These are phyloP conservation scores for Odobenus rosmarus DNA, from an alignment of 2,113 vertebrate species.

Conservation along the genomic window DNA sequence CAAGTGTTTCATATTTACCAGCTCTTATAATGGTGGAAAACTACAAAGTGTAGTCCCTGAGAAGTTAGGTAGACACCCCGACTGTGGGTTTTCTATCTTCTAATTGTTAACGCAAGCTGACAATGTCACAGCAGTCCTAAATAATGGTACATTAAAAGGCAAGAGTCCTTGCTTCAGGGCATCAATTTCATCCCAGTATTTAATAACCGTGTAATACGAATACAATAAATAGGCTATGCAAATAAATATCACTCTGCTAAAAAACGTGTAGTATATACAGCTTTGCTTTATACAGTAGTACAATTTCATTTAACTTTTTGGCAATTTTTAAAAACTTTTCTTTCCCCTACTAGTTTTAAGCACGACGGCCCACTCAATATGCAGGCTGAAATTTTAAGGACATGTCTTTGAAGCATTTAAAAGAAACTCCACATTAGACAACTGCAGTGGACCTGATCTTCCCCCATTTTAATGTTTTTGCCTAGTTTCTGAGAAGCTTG, in stretches of 20 bases:
- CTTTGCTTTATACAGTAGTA: constrained; percentile 83
- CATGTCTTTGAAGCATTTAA: constrained; percentile 60
- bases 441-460: neutral
- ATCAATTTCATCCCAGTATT: constrained; percentile 77
- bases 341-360: constrained; percentile 72
- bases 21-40: constrained; percentile 82
- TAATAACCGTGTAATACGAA: constrained; percentile 79
- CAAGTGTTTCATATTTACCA: constrained; percentile 87
- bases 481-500: neutral
- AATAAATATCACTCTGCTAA: constrained; percentile 89
- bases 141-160: constrained; percentile 64
- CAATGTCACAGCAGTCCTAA: constrained; percentile 69
- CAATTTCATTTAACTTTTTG: constrained; percentile 72
- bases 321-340: constrained; percentile 66
- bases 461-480: neutral
- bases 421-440: constrained; percentile 54
- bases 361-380: constrained; percentile 67
- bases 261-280: constrained; percentile 86
- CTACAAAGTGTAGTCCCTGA: constrained; percentile 88
- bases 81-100: constrained; percentile 76
- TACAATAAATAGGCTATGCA: constrained; percentile 88
- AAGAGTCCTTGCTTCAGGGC: constrained; percentile 79
- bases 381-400: constrained; percentile 79
- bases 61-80: constrained; percentile 86
- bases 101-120: constrained; percentile 81